Evolutionary conservation across 2,888 invertebrate species (phyloP).

Genomic region (Salpingus planirostris): DNA sequence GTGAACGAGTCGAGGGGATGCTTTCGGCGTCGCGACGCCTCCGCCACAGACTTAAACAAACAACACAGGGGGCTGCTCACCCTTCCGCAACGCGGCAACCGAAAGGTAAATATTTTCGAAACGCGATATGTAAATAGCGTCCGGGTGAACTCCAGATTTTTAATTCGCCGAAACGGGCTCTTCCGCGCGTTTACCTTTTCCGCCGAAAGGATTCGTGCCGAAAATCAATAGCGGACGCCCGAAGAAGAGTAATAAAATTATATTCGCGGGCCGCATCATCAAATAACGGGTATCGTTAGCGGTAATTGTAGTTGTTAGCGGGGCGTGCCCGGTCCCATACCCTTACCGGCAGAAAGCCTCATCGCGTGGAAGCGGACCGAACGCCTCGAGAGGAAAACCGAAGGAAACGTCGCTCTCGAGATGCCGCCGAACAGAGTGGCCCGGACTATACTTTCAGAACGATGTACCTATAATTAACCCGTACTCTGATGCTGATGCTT

Average conservation of each 20-base stretch:
- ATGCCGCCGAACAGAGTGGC: constrained; percentile 18
- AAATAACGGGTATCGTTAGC: constrained; percentile 34
- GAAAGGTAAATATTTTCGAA: too few species aligned
- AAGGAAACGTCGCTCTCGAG: too few species aligned
- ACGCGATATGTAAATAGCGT: too few species aligned
- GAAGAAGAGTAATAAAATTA: constrained; percentile 32
- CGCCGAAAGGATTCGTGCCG: neutral
- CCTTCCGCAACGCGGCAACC: too few species aligned
- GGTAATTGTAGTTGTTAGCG: constrained; percentile 35
- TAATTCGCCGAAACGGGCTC: too few species aligned
- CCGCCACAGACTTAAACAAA: too few species aligned
- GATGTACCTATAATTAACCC: constrained; percentile 26
- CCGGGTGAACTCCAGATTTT: too few species aligned
- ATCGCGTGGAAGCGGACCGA: constrained; percentile 19
- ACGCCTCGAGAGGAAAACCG: too few species aligned
- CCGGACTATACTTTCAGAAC: constrained; percentile 17
- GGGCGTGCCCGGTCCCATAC: constrained; percentile 28
- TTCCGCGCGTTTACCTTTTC: too few species aligned
- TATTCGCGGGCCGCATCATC: constrained; percentile 31
- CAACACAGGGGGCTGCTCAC: too few species aligned
- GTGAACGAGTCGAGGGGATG: too few species aligned
- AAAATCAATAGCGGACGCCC: constrained; percentile 22
- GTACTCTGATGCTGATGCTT: constrained; percentile 14
- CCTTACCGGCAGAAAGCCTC: constrained; percentile 14
- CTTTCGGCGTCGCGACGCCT: too few species aligned